Conservation (phyloP, 2,888 invertebrate genomes). For the Polydrusus cervinus region DNA sequence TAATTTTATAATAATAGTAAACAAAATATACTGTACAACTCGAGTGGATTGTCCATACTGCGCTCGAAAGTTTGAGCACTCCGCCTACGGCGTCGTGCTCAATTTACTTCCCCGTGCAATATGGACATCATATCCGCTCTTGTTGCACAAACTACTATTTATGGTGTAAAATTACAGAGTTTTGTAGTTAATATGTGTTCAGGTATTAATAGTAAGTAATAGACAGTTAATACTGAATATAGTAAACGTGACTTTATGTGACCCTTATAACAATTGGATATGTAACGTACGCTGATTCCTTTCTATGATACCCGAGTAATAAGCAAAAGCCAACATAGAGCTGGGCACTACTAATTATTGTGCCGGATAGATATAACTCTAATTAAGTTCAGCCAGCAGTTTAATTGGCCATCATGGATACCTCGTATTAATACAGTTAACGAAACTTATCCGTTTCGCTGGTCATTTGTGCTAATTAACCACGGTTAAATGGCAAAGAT, state of each 20-base stretch:
- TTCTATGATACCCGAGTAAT: not conserved
- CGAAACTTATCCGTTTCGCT: constrained; percentile 18
- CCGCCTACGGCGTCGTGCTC: too few relatives aligned
- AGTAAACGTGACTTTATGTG: not conserved
- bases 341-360: constrained; percentile 1
- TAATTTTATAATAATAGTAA: too few relatives aligned
- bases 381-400: constrained; percentile 11
- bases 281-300: not conserved
- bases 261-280: not conserved
- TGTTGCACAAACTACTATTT: too few relatives aligned
- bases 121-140: too few relatives aligned
- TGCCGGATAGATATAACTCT: not conserved
- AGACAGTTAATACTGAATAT: too few relatives aligned
- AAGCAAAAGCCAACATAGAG: not conserved
- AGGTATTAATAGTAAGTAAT: too few relatives aligned
- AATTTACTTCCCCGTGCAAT: too few relatives aligned
- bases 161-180: too few relatives aligned
- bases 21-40: too few relatives aligned
- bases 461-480: constrained; percentile 19
- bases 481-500: constrained; percentile 1
- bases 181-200: too few relatives aligned
- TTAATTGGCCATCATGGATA: constrained; percentile 30
- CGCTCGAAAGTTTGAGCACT: too few relatives aligned
- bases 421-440: constrained; percentile 21
- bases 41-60: too few relatives aligned